Base-by-base conservation (phyloP, 2,797 vertebrate genomes). In the Mormyrops attenuatus region DNA sequence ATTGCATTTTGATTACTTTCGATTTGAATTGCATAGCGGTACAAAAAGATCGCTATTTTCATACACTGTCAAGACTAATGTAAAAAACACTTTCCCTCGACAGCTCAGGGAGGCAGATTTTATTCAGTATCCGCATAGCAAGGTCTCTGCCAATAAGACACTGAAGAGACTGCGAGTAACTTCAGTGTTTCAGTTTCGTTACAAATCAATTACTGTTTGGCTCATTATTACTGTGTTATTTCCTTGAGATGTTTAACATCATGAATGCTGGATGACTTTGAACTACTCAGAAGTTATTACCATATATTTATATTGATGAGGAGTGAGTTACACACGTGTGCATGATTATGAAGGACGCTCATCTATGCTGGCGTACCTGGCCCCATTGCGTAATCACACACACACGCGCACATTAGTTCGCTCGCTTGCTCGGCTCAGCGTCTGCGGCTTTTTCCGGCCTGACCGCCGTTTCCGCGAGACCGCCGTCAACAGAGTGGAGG, bases 1-100 rank as follows among this genome's bases (percentile, higher is more conserved):
- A 88, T 90, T 86, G 20, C 80, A 91, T 90, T 92, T 90, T 89
- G 91, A 92, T 90, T 89, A 89, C 49, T 89, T 89, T 91, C 89
- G 90, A 47, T 63, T 89, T 91, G 90, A 92, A 88, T 80, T 87
- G 87, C 57, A 53, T 88, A 87, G 89, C 90, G 90, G 88, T 88
- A 91, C 91, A 88, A 47, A 57, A 89, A 55, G 89, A 91, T 84
- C 66, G 90, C 88, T 90, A 50, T 73, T 55, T 84, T 89, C 53
- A 69, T n/a, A 85, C 87, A 73, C 50, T 47, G 50, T 87, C 88
- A 63, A 73, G 57, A 50, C 80, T 52, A 90, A 89, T 90, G 85
- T 89, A 88, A 89, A 47, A 34, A 57, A 84, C 50, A 30, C 80
- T 89, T 88, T 57, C 86, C 86, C 30, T 22, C 66, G 66, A 87